phyloP scores from a whole-genome alignment of 2,797 vertebrate genomes.

The Fistularia tabacaria region DNA sequence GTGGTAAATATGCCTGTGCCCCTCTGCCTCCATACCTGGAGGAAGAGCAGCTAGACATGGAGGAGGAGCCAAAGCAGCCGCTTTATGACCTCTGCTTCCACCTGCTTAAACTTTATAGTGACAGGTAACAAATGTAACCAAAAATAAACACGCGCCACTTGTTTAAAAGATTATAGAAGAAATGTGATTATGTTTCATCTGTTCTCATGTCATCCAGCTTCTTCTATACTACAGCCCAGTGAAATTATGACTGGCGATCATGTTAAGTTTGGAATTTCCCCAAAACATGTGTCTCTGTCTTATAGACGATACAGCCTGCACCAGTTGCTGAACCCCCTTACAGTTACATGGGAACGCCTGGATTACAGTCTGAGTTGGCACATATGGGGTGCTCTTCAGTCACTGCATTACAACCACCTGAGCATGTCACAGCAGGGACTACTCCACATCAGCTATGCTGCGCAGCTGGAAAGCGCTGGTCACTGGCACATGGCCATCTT shows the following conservation, averaged over 20 bases:
- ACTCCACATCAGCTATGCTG: conserved; percentile 87
- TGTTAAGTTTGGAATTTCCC: too few species aligned
- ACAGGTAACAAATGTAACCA: conserved; percentile 87
- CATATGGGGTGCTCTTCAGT: conserved; percentile 88
- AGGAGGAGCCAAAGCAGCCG: conserved; percentile 56
- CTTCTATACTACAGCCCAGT: background rate
- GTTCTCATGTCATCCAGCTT: background rate
- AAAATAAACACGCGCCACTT: background rate
- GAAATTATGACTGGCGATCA: background rate
- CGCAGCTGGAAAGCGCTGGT: conserved; percentile 87
- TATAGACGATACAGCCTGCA: conserved; percentile 85
- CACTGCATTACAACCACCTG: conserved; percentile 87
- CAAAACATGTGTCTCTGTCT: background rate
- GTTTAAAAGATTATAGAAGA: too few species aligned
- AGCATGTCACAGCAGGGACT: conserved; percentile 76
- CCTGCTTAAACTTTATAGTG: conserved; percentile 91
- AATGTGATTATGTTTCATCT: too few species aligned
- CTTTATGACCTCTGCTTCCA: conserved; percentile 92
- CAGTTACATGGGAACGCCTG: conserved; percentile 81
- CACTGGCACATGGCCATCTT: conserved; percentile 94
- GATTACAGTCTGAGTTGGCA: conserved; percentile 95
- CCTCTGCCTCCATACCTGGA: conserved; percentile 89
- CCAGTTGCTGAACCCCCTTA: conserved; percentile 87
- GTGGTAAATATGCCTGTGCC: conserved; percentile 80
- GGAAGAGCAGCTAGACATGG: conserved; percentile 44